Evolutionary conservation across 2,113 vertebrate genomes (phyloP), one percentile per base, ranked within the genome.

Genomic region (Progne subis): DNA sequence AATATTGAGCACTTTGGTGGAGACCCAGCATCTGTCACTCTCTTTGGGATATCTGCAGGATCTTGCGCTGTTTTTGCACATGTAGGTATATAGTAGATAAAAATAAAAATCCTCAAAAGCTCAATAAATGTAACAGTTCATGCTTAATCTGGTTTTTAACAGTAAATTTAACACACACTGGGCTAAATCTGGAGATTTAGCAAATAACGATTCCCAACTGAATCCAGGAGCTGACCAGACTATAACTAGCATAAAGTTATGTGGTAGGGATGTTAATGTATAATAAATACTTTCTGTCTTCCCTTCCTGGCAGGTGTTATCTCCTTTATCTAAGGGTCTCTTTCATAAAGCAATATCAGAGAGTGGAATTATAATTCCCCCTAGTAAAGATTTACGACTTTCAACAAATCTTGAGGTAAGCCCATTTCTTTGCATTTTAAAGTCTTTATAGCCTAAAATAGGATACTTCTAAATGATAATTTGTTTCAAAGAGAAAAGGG

Each of bases 41-140:
- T 99, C 96, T 99, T 99, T 86, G 99, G 99, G 28, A 92, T 98
- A 78, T 99, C 99, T 68, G 98, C 99, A 19, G 99, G 99, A 90
- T 98, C 97, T 67, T 29, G 97, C 37, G 98, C 98, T 64, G 98
- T 98, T 23, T 99, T 98, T 11, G 64, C 98, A 17, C 97, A 98
- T 89, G 99, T 99, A 97, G 39, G 97, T 94, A 78, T 77, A 34
- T 9, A 44, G 37, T 32, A 84, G 31, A 52, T 34, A 41, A 12
- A 72, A 34, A 52, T 34, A 41, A 12, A 72, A 34, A 14, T 37
- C n/a, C 67, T 80, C 15, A n/a, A 21, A 81, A 86, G 9, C 14
- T 69, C 24, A 28, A 14, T 65, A 60, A 72, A 37, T 63, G 23
- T 37, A 29, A 67, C 20, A 50, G 29, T 75, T 91, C 29, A 18